Percentiles rank a stretch among this genome's conserved stretches.
Evolutionary conservation across 2,113 vertebrate genomes (phyloP).

Genomic region (Pseudonaja textilis): DNA sequence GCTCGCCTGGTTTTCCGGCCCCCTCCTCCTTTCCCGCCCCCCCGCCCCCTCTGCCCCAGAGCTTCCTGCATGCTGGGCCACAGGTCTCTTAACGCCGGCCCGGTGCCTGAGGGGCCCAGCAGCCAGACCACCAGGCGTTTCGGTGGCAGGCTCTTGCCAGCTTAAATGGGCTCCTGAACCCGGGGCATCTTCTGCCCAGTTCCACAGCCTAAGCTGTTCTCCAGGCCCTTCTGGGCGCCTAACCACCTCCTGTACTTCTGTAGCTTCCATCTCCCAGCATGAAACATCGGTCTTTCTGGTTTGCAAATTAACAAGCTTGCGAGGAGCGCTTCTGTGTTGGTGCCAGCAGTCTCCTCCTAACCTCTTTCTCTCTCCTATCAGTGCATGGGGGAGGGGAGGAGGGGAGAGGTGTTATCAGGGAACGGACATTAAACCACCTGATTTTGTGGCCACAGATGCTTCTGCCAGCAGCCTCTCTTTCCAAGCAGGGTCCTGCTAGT

Average conservation of each 20-base stretch:
- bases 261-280: rapidly evolving
- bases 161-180: not conserved
- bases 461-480: not conserved
- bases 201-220: constrained; percentile 37
- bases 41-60: constrained; percentile 52
- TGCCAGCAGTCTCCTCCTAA: not conserved
- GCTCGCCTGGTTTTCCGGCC: constrained; percentile 66
- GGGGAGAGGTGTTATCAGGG: no score
- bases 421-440: not conserved
- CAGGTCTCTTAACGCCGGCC: constrained; percentile 40
- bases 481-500: not conserved
- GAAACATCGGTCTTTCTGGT: not conserved
- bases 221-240: constrained; percentile 32
- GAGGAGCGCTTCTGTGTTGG: not conserved
- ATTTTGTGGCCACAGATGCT: no score
- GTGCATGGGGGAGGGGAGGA: not conserved
- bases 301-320: not conserved
- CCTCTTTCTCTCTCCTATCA: not conserved
- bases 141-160: no score
- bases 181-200: not conserved
- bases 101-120: not conserved
- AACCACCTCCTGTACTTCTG: not conserved
- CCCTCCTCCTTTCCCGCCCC: constrained; percentile 56
- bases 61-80: constrained; percentile 76
- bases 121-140: not conserved